Evolutionary conservation across 1,140 invertebrate species (phyloP).

Genomic region (Meloidogyne floridensis): DNA sequence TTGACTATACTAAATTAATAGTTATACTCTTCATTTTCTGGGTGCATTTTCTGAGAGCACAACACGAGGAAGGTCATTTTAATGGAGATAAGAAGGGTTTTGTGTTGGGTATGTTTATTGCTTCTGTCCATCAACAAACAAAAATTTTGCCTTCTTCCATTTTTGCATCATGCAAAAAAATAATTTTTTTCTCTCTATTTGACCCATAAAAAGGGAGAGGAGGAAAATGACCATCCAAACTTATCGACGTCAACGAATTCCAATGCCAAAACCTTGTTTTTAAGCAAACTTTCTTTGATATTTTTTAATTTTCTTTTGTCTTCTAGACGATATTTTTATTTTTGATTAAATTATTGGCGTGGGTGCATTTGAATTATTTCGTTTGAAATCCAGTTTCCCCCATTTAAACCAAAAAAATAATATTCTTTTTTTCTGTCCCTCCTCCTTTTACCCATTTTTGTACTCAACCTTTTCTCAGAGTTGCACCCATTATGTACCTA

Average conservation of each 20-base stretch:
- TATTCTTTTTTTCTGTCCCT: no score
- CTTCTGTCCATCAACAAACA: no score
- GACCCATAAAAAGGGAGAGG: background rate
- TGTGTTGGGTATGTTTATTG: no score
- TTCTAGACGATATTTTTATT: background rate
- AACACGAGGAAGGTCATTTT: no score
- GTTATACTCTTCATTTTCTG: no score
- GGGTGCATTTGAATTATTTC: background rate
- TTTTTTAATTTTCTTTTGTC: background rate
- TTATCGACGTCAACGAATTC: background rate
- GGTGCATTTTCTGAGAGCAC: no score
- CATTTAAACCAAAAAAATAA: background rate
- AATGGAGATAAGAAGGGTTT: no score
- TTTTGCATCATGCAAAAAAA: background rate
- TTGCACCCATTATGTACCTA: background rate
- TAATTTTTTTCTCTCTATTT: background rate
- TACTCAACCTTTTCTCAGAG: background rate
- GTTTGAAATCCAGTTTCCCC: background rate
- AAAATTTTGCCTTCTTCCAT: no score
- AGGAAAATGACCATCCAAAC: background rate
- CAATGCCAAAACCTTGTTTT: background rate
- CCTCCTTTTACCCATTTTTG: background rate
- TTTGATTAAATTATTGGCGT: background rate
- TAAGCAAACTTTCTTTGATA: background rate
- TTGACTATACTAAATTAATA: no score